These are phyloP conservation scores for Microtus oregoni DNA, from an alignment of 2,113 vertebrate genomes.

Conservation along the genomic window DNA sequence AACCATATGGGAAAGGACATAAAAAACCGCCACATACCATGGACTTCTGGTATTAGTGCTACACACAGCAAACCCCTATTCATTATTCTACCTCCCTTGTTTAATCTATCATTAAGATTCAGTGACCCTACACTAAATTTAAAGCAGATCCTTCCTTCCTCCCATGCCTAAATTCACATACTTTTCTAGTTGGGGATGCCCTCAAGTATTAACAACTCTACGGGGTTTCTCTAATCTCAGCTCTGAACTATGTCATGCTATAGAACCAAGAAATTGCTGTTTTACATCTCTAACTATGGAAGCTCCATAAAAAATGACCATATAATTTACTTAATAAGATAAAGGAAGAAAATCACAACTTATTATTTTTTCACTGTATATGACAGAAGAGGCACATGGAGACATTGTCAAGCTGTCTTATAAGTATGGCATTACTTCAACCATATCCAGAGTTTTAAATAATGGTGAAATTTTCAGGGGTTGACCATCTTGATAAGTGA, in stretches of 20 bases:
- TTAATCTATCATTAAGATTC: conserved; percentile 93
- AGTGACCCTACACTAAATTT: conserved; percentile 93
- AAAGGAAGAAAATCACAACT: conserved; percentile 81
- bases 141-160: conserved; percentile 94
- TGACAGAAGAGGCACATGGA: conserved; percentile 57
- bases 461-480: conserved; percentile 38
- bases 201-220: conserved; percentile 92
- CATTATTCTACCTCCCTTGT: conserved; percentile 91
- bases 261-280: conserved; percentile 92
- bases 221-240: conserved; percentile 93
- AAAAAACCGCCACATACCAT: conserved; percentile 90
- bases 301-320: conserved; percentile 81
- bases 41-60: conserved; percentile 92
- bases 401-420: conserved; percentile 65
- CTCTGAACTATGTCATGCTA: conserved; percentile 91
- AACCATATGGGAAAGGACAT: conserved; percentile 92
- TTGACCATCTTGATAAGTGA: conserved; percentile 30
- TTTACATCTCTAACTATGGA: conserved; percentile 89
- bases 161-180: conserved; percentile 93
- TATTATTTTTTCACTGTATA: conserved; percentile 74
- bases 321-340: conserved; percentile 86
- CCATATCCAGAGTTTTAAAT: conserved; percentile 70
- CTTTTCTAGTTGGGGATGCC: conserved; percentile 91
- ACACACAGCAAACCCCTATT: conserved; percentile 91
- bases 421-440: conserved; percentile 53